Percentiles rank a stretch among this genome's conserved stretches.
Evolutionary conservation across 1,140 invertebrate genomes (phyloP).

Genomic region (Anastrepha obliqua): DNA sequence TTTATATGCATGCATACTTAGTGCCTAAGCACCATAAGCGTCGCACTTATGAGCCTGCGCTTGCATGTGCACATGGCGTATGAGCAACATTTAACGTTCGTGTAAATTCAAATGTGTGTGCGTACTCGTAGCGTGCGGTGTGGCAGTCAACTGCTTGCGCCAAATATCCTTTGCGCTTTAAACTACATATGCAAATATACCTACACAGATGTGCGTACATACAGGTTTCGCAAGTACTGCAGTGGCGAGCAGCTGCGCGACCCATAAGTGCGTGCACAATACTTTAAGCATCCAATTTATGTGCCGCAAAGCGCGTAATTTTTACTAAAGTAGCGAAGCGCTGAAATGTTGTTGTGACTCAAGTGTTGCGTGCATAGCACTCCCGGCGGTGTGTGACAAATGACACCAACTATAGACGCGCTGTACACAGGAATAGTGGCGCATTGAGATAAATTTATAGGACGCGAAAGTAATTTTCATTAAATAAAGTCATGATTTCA

Average conservation of each 20-base stretch:
- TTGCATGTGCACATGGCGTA: slow-evolving; percentile 5
- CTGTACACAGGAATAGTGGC: neutral
- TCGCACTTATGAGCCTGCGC: neutral
- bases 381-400: neutral
- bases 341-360: neutral
- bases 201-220: neutral
- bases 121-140: no score
- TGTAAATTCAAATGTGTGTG: no score
- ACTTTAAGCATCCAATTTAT: slow-evolving; percentile 39
- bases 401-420: neutral
- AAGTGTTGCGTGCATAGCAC: neutral
- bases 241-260: neutral
- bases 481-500: no score
- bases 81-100: slow-evolving; percentile 25
- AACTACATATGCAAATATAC: neutral
- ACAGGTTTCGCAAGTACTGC: neutral
- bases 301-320: slow-evolving; percentile 1
- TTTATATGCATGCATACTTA: neutral
- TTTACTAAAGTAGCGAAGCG: neutral
- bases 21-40: neutral
- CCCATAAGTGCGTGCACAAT: neutral
- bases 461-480: no score
- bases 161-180: neutral
- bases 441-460: neutral
- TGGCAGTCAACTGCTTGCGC: slow-evolving; percentile 2